Percentiles rank a stretch among this genome's conserved stretches.
Conservation (phyloP, 53 echinoderm and acorn worm species). For the Echinarachnius parma region DNA sequence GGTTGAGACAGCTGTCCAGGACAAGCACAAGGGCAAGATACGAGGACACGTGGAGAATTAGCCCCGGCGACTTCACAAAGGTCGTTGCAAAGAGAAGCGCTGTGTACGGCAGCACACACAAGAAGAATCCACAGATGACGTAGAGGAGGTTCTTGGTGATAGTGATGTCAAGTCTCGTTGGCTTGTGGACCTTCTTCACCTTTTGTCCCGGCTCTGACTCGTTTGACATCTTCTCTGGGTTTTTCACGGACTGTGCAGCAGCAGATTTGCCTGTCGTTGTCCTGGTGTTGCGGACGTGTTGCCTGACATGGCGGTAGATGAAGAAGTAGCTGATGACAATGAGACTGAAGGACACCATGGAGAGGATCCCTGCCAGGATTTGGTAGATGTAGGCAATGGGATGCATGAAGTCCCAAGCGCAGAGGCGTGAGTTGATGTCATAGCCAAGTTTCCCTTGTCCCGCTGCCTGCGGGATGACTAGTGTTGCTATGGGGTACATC, state of each 20-base stretch:
- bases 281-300: conserved; percentile 47
- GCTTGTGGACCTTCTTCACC: conserved; percentile 35
- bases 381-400: conserved; percentile 47
- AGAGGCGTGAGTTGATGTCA: conserved; percentile 46
- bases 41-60: conserved; percentile 47
- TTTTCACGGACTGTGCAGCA: not conserved
- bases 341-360: conserved; percentile 39
- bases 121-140: conserved; percentile 60
- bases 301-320: conserved; percentile 46
- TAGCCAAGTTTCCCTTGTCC: conserved; percentile 66
- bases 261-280: conserved; percentile 11
- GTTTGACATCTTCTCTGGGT: not conserved
- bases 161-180: conserved; percentile 27
- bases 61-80: conserved; percentile 29
- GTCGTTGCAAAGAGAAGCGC: conserved; percentile 53
- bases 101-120: conserved; percentile 58
- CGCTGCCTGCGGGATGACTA: conserved; percentile 51
- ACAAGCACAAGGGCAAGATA: conserved; percentile 40
- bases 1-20: conserved; percentile 58
- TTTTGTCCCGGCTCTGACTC: conserved; percentile 11
- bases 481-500: conserved; percentile 42
- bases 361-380: conserved; percentile 26
- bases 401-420: conserved; percentile 36
- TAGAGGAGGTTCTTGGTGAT: conserved; percentile 74
- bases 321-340: conserved; percentile 53